A percentile compares a stretch with the other conserved stretches of the same genome.
Evolutionary conservation across 2,113 vertebrate species (phyloP).

Genomic region (Pogonocichla stellata): DNA sequence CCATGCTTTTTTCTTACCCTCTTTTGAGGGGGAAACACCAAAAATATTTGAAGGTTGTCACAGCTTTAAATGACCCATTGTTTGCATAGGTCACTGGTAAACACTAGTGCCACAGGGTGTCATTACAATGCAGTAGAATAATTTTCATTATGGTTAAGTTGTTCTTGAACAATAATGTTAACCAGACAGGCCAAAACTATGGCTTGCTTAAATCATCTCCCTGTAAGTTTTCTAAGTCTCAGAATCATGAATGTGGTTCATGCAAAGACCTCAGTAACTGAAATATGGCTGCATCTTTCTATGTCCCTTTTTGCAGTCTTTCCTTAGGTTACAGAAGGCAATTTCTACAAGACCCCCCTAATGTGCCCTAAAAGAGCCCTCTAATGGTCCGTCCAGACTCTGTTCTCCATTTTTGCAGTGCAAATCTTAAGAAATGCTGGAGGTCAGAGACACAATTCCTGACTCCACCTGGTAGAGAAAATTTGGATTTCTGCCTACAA

Average conservation of each 20-base stretch:
- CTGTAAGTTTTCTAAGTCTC: neutral
- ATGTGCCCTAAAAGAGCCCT: neutral
- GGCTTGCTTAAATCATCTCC: neutral
- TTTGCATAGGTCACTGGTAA: neutral
- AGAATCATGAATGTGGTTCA: neutral
- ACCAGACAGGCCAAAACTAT: neutral
- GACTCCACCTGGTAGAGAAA: neutral
- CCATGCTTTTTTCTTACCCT: neutral
- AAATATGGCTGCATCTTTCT: neutral
- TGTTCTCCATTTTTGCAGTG: neutral
- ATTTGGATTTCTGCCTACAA: neutral
- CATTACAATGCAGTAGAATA: neutral
- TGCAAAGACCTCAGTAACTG: neutral
- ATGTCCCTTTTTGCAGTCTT: neutral
- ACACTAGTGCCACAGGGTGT: neutral
- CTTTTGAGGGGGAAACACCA: neutral
- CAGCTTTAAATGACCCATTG: neutral
- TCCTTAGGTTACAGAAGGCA: neutral
- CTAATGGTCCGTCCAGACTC: neutral
- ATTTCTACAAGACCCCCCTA: neutral
- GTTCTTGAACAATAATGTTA: neutral
- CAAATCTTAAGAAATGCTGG: neutral
- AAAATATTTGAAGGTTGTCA: neutral
- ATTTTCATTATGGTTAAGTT: neutral
- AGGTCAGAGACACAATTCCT: neutral